Conservation (phyloP, 2,797 vertebrate species). For the Clamator glandarius region DNA sequence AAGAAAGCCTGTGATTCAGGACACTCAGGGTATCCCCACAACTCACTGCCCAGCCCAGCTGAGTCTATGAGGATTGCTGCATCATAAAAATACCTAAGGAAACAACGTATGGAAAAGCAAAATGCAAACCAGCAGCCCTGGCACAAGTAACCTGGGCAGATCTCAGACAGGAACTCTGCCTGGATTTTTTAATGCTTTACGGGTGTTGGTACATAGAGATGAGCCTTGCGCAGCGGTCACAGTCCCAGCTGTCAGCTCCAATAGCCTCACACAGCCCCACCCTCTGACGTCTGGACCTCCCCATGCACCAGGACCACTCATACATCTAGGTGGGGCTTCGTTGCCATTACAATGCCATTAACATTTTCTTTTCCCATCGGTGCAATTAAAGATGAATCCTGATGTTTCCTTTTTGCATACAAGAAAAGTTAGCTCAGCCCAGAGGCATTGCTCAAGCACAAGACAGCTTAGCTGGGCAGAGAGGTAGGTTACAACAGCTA, state of each 20-base stretch:
- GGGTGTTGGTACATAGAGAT: not conserved
- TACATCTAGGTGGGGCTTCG: not conserved
- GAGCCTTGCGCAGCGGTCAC: not conserved
- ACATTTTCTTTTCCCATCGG: not conserved
- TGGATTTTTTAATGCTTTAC: not conserved
- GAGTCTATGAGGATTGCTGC: not conserved
- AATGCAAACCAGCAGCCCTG: not conserved
- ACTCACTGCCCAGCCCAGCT: not conserved
- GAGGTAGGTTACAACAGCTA: not conserved
- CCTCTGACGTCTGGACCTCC: not conserved
- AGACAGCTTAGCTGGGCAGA: not conserved
- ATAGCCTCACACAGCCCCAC: not conserved
- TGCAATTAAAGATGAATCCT: not conserved
- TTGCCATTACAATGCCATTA: not conserved
- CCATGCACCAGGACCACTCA: fast-evolving
- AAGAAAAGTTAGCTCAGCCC: not conserved
- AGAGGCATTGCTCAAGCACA: not conserved
- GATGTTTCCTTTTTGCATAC: not conserved
- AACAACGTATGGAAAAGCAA: not conserved
- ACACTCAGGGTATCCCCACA: not conserved
- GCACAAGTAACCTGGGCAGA: not conserved
- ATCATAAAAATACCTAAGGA: not conserved
- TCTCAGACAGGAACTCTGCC: not conserved
- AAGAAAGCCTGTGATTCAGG: not conserved
- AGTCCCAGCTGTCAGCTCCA: not conserved